These are phyloP conservation scores for Plectus sambesii DNA, from an alignment of 1,140 invertebrate species.

Conservation along the genomic window DNA sequence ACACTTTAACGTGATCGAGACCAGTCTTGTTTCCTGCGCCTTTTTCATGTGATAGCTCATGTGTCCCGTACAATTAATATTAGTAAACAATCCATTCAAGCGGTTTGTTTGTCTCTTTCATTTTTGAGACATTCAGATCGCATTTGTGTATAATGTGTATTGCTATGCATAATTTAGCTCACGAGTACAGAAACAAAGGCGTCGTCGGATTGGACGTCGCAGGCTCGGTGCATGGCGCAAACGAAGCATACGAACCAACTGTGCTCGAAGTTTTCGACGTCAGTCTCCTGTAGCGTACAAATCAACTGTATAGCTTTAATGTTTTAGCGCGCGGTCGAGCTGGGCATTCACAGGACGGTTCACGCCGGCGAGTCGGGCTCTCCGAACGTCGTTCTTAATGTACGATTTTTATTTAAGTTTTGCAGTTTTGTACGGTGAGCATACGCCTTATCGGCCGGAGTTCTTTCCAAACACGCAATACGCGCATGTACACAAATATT, in stretches of 20 bases:
- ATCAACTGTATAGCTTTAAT: too few relatives aligned
- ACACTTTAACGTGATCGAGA: not conserved
- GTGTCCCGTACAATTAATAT: too few relatives aligned
- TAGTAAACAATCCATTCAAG: too few relatives aligned
- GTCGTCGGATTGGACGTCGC: slow-evolving; percentile 57
- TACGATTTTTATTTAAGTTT: too few relatives aligned
- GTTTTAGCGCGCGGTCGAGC: slow-evolving; percentile 42
- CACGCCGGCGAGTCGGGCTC: slow-evolving; percentile 55
- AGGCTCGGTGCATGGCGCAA: slow-evolving; percentile 48
- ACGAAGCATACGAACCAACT: slow-evolving; percentile 33
- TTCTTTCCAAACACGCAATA: too few relatives aligned
- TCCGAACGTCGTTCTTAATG: slow-evolving; percentile 47
- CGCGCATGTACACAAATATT: too few relatives aligned
- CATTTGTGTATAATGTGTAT: too few relatives aligned
- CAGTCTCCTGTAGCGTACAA: too few relatives aligned
- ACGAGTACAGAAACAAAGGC: slow-evolving; percentile 47
- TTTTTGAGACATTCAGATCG: slow-evolving; percentile 23
- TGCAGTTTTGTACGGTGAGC: too few relatives aligned
- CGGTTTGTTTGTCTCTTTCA: slow-evolving; percentile 17
- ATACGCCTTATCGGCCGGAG: too few relatives aligned
- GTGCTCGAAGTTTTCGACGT: slow-evolving; percentile 43
- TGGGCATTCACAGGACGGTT: slow-evolving; percentile 53
- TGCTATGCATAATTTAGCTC: too few relatives aligned
- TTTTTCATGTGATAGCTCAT: too few relatives aligned
- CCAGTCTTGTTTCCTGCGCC: not conserved